Base-by-base conservation (phyloP, 2,113 vertebrate species). In the Ceyx cyanopectus region DNA sequence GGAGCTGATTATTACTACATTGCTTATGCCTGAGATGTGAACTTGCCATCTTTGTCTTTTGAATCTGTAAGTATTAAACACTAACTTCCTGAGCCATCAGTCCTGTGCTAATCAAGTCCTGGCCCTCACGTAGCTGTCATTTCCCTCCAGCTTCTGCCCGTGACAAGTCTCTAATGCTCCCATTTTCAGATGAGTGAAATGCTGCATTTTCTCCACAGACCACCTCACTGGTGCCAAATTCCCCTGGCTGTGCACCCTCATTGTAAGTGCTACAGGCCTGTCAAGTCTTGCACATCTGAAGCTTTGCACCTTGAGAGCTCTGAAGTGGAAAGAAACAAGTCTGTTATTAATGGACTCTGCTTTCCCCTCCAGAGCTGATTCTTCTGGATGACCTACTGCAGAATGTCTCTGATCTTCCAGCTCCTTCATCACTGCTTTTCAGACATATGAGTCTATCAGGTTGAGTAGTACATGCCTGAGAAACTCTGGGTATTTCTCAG, bases 341-440 rank as follows among this genome's bases (percentile, higher is more conserved):
- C 48, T 88, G 69, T 85, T 96, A 85, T 90, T 97, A 94, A 94
- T 83, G 78, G 86, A 62, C 50, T 81, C 70, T 81, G 56, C 67
- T 95, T 93, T 86, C 65, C 79, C 77, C 89, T 86, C 74, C 80
- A 92, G 94, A 93, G 67, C 70, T 4, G 10, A 89, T 96, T 95
- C 80, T 95, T 95, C 85, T 94, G 92, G 69, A 79, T 97, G 95
- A 96, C 85, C 87, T 95, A 69, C 83, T 90, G 66, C 3, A 23
- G 65, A 77, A 81, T 69, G 92, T 87, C 58, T 93, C 77, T 91
- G 53, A 91, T 88, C 74, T 91, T 84, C 70, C 65, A 29, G 24
- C 65, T 81, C 61, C 68, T 84, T 92, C 43, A 50, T 89, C 51
- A 14, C 58, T 81, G 34, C 5, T 56, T 90, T 94, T 90, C 74